Conservation (phyloP, 2,113 vertebrate species). For the Microcebus lehilahytsara region DNA sequence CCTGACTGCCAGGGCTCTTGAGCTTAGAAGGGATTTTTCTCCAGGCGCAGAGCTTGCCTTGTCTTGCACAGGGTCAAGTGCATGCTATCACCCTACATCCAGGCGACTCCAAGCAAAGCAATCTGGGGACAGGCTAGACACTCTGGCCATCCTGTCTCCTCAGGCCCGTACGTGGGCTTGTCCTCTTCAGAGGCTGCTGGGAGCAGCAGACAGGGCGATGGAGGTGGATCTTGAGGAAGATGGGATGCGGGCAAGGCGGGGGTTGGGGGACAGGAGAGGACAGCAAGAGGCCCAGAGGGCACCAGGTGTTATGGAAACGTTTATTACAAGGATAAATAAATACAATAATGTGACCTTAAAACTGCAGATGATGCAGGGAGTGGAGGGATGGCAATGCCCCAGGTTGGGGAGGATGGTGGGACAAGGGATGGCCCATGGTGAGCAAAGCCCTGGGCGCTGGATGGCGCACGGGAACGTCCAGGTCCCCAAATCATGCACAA, state of each 20-base stretch:
- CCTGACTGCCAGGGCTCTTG: neutral
- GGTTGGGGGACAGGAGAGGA: neutral
- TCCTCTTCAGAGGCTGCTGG: neutral
- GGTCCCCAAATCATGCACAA: neutral
- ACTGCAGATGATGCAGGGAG: neutral
- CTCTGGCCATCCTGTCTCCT: too few species aligned
- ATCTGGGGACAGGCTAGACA: too few species aligned
- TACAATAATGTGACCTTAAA: conserved; percentile 48
- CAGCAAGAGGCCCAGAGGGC: neutral
- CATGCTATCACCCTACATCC: too few species aligned
- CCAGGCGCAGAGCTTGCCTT: neutral
- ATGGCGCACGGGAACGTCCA: neutral
- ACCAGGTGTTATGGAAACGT: conserved; percentile 70
- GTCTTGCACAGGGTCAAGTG: neutral
- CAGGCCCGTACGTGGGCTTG: neutral
- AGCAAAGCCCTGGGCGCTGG: neutral
- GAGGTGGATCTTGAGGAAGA: neutral
- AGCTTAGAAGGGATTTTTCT: neutral
- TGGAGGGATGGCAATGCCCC: neutral
- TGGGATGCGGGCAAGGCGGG: neutral
- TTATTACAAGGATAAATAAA: conserved; percentile 73
- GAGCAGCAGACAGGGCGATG: neutral
- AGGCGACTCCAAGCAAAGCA: neutral
- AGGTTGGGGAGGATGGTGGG: neutral
- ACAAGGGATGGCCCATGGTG: neutral